phyloP scores from a whole-genome alignment of 2,113 vertebrate species.

The Lichenostomus cassidix region DNA sequence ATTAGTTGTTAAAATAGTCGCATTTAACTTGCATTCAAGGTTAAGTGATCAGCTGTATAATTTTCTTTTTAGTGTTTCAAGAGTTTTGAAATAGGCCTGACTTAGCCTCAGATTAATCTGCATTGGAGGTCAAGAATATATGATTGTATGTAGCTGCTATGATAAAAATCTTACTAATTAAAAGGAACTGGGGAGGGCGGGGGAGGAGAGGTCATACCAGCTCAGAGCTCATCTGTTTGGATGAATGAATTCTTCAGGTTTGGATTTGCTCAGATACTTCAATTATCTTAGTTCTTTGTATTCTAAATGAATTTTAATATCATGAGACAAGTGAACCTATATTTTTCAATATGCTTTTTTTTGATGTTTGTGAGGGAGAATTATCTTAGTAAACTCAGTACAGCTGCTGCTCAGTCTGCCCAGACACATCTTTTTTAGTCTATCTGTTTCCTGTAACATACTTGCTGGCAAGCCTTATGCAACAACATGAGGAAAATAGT shows the following conservation, averaged over 20 bases:
- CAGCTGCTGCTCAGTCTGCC: neutral
- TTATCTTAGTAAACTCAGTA: neutral
- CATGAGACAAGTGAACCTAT: neutral
- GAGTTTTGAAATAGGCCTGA: neutral
- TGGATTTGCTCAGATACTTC: neutral
- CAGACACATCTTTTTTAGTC: neutral
- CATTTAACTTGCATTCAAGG: neutral
- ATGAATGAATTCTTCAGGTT: neutral
- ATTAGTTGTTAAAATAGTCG: neutral
- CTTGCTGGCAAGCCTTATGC: neutral
- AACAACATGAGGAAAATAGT: neutral
- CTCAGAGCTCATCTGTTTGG: neutral
- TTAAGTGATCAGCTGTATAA: neutral
- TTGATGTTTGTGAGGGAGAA: neutral
- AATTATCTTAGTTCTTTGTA: neutral
- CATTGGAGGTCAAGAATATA: neutral
- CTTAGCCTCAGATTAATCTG: neutral
- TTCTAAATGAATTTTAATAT: neutral
- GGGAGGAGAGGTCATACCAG: neutral
- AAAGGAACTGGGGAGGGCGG: neutral
- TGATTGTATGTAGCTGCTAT: neutral
- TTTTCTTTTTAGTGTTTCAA: neutral
- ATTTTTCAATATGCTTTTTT: neutral
- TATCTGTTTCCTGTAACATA: neutral
- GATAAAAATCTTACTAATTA: slow-evolving; percentile 2